phyloP scores from a whole-genome alignment of 2,797 vertebrate genomes.

The Sparus aurata region DNA sequence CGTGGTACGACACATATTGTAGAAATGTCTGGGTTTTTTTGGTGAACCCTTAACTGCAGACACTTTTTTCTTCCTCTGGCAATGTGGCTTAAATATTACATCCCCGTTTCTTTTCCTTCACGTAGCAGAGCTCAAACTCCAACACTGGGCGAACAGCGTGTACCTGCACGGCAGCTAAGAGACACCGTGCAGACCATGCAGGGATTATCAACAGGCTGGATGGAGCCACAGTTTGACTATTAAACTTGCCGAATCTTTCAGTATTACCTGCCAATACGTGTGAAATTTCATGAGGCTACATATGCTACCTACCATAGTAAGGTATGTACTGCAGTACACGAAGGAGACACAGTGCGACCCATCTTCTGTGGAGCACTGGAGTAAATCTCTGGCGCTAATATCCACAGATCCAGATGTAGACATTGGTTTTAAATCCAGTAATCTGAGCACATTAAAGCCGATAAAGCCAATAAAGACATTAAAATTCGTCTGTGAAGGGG shows the following conservation, averaged over 20 bases:
- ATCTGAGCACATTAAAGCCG: slow-evolving; percentile 14
- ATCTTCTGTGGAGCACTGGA: background rate
- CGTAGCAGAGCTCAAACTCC: background rate
- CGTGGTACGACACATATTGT: no score
- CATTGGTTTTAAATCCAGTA: background rate
- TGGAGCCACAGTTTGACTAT: slow-evolving; percentile 9
- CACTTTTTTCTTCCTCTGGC: background rate
- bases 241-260: slow-evolving; percentile 10
- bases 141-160: background rate
- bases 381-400: background rate
- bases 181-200: background rate
- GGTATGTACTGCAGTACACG: background rate
- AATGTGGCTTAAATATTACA: background rate
- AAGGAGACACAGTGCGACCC: background rate
- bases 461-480: slow-evolving; percentile 25
- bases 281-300: background rate
- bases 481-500: slow-evolving; percentile 44
- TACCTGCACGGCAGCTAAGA: background rate
- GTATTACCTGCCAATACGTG: background rate
- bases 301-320: background rate
- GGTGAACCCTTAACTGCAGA: no score
- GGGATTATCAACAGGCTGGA: slow-evolving; percentile 6
- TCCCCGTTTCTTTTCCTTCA: background rate
- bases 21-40: no score
- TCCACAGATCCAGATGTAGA: background rate